These are phyloP conservation scores for Corythornis vintsioides DNA, from an alignment of 2,113 vertebrate genomes.

Conservation along the genomic window DNA sequence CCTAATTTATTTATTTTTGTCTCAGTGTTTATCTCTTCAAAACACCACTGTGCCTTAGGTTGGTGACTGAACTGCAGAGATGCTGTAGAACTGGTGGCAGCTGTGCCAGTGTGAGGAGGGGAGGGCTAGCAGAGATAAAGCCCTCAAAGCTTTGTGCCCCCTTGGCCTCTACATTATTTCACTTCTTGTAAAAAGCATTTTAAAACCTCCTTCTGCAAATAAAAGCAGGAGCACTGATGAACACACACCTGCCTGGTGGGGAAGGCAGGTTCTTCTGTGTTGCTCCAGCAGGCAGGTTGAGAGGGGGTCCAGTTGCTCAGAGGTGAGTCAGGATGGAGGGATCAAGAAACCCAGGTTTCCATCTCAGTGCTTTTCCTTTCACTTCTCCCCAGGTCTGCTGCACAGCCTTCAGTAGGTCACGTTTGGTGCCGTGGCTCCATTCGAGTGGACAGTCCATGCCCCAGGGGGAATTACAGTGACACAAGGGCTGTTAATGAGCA, in stretches of 20 bases:
- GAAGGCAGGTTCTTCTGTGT: background rate
- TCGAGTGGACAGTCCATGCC: accelerated
- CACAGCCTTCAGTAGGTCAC: background rate
- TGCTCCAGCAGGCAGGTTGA: background rate
- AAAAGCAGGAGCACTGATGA: background rate
- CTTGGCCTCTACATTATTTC: background rate
- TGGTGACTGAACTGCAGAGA: background rate
- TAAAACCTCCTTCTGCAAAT: background rate
- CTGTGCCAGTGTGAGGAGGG: background rate
- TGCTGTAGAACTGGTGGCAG: background rate
- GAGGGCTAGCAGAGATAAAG: background rate
- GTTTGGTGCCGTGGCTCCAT: background rate
- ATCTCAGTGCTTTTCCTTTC: background rate
- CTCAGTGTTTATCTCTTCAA: background rate
- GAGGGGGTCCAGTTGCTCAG: background rate
- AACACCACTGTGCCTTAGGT: slow-evolving; percentile 9
- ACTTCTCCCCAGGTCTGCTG: background rate
- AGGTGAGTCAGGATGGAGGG: background rate
- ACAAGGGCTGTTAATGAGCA: background rate
- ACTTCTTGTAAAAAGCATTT: background rate
- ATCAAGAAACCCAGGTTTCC: background rate
- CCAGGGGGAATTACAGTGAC: background rate
- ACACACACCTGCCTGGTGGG: too few species aligned
- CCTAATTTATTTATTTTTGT: slow-evolving; percentile 38
- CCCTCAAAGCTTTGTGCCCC: background rate